Evolutionary conservation across 2,113 vertebrate genomes (phyloP), one percentile per base, ranked within the genome.

Genomic region (Oostethus manadensis): DNA sequence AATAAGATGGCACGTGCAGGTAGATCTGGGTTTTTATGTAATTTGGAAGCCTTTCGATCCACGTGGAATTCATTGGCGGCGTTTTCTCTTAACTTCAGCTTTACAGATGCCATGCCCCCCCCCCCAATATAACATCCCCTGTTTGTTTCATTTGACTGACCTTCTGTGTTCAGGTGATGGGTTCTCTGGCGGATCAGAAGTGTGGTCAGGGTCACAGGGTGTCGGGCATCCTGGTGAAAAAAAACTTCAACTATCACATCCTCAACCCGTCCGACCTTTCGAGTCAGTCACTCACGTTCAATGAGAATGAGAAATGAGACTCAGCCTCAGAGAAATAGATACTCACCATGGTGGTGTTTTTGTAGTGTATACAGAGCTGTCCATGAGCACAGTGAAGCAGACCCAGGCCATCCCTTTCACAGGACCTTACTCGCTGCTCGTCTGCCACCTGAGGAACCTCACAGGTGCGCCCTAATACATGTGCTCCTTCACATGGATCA

Each of bases 221-320:
- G 69, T 98, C 96, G 16, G 97, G 97, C 47, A 99, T 99, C 65
- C 87, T 99, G 22, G 97, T 99, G 71, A 99, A 99, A 73, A 94
- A 95, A 78, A 99, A 99, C 87, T 99, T 99, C 81, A 99, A 94
- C 78, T 99, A 99, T 75, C 96, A 99, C 79, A 99, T 99, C 70
- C 95, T 99, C 75, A 93, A 93, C 62, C 94, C 97, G 0, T 96
- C 92, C 35, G 96, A 98, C 72, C 91, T 99, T 7, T 98, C 97
- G 20, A 97, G 97, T 99, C 76, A 92, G 94, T 40, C 50, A 51
- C 38, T 11, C 5, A 13, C 13, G 38, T 42, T 13, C 38, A 42
- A n/a, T n/a, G n/a, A n/a, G n/a, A n/a, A n/a, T n/a, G n/a, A n/a
- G 38, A 42, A 42, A 42, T 42, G 29, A 33, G 29, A 33, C 11